Evolutionary conservation across 2,113 vertebrate species (phyloP).

Genomic region (Xiphophorus couchianus): DNA sequence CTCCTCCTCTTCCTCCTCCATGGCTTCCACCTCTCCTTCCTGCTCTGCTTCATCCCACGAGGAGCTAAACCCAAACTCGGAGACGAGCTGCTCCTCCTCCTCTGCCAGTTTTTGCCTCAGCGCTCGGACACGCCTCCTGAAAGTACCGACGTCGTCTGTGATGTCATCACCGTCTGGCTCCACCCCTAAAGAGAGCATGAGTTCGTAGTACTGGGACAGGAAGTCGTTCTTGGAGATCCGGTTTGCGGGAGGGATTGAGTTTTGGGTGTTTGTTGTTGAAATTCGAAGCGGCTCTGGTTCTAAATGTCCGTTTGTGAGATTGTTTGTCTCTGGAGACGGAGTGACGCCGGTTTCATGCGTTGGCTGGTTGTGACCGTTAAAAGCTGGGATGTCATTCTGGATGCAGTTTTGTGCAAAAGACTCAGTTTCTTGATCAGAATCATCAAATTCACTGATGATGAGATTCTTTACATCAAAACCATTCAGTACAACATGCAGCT

Average conservation of each 20-base stretch:
- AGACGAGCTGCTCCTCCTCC: constrained; percentile 60
- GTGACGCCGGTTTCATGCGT: background rate
- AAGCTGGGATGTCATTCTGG: background rate
- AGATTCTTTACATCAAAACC: constrained; percentile 54
- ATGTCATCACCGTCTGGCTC: constrained; percentile 66
- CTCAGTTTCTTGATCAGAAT: background rate
- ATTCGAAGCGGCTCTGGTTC: background rate
- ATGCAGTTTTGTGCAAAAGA: background rate
- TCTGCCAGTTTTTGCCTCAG: constrained; percentile 73
- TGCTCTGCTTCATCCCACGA: constrained; percentile 58
- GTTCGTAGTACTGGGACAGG: constrained; percentile 86
- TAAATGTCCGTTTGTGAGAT: constrained; percentile 29
- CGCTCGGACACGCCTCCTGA: constrained; percentile 45
- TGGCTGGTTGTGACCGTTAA: background rate
- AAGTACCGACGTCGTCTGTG: constrained; percentile 40
- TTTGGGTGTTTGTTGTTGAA: background rate
- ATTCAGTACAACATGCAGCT: constrained; percentile 49
- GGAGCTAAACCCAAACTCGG: constrained; percentile 78
- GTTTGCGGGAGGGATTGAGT: background rate
- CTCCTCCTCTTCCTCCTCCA: constrained; percentile 56
- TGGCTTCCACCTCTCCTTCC: constrained; percentile 68
- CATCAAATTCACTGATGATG: constrained; percentile 27
- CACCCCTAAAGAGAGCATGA: constrained; percentile 86
- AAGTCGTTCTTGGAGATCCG: constrained; percentile 75
- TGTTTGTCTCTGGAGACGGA: background rate